A percentile compares a stretch with the other conserved stretches of the same genome.
Conservation (phyloP, 1,140 invertebrate genomes). For the Drosophila pseudoananassae region DNA sequence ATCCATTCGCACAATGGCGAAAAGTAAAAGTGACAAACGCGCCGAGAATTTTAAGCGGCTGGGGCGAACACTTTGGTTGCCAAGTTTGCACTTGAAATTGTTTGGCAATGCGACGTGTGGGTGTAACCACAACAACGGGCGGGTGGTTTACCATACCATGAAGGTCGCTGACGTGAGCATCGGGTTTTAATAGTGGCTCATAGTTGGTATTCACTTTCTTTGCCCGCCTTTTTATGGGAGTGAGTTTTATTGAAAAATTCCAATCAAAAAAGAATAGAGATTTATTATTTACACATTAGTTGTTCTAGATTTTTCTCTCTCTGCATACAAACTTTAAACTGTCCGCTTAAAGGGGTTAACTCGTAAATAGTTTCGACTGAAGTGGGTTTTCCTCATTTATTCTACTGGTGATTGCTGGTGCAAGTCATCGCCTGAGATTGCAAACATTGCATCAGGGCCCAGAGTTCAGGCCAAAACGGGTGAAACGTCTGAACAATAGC, state of each 20-base stretch:
- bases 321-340: slow-evolving; percentile 4
- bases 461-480: slow-evolving; percentile 10
- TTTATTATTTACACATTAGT: too few relatives aligned
- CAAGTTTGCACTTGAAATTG: slow-evolving; percentile 78
- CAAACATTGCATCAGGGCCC: slow-evolving; percentile 33
- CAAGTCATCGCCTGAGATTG: slow-evolving; percentile 50
- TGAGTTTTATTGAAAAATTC: too few relatives aligned
- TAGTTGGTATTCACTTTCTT: slow-evolving; percentile 55
- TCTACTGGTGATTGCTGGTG: slow-evolving; percentile 15
- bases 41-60: slow-evolving; percentile 59
- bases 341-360: slow-evolving; percentile 8
- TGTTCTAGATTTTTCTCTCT: background rate
- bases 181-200: slow-evolving; percentile 4
- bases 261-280: too few relatives aligned
- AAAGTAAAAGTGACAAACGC: slow-evolving; percentile 72
- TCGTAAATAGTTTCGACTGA: slow-evolving; percentile 16
- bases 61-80: slow-evolving; percentile 19
- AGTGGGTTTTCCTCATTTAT: slow-evolving; percentile 32
- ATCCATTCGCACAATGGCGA: slow-evolving; percentile 21
- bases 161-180: slow-evolving; percentile 66
- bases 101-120: slow-evolving; percentile 77
- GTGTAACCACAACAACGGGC: slow-evolving; percentile 39
- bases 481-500: slow-evolving; percentile 66
- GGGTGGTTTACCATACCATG: slow-evolving; percentile 24
- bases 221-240: slow-evolving; percentile 31